Conservation (phyloP, 2,888 invertebrate species). For the Hirtodrosophila cameraria region DNA sequence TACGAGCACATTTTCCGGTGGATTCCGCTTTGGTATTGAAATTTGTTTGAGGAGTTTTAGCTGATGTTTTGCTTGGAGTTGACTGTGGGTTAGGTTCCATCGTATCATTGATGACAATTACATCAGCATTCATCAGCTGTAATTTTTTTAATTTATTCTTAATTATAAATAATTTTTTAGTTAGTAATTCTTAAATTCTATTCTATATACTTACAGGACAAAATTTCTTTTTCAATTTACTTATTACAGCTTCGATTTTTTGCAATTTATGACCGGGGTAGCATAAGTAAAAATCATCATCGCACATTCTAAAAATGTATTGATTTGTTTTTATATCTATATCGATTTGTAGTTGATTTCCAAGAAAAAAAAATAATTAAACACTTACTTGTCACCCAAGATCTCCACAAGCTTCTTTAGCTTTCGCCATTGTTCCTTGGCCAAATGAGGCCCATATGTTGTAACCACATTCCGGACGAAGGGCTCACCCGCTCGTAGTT, state of each 20-base stretch:
- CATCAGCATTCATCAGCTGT: slow-evolving; percentile 15
- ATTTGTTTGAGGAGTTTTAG: too few species aligned
- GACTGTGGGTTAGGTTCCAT: too few species aligned
- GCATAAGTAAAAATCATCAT: slow-evolving; percentile 3
- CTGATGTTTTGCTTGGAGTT: too few species aligned
- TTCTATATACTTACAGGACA: slow-evolving; percentile 23
- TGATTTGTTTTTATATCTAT: too few species aligned
- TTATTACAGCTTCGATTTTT: slow-evolving; percentile 41
- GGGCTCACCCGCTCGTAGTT: slow-evolving; percentile 87
- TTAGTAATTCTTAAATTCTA: too few species aligned
- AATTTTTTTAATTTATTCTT: background rate
- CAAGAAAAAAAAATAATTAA: too few species aligned
- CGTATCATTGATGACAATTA: slow-evolving; percentile 24
- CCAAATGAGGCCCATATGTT: slow-evolving; percentile 30
- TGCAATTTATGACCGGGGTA: slow-evolving; percentile 2
- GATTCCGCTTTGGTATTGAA: too few species aligned
- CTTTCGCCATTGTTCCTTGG: slow-evolving; percentile 66
- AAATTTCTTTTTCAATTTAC: slow-evolving; percentile 27
- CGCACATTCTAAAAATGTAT: slow-evolving; percentile 19
- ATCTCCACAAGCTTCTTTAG: slow-evolving; percentile 70
- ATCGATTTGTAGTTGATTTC: too few species aligned
- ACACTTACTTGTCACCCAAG: slow-evolving; percentile 70
- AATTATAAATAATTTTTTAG: background rate
- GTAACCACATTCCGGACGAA: slow-evolving; percentile 89
- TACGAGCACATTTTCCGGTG: too few species aligned